A percentile compares a stretch with the other conserved stretches of the same genome.
Conservation (phyloP, 53 echinoderm and acorn worm species). For the Holothuria scabra region DNA sequence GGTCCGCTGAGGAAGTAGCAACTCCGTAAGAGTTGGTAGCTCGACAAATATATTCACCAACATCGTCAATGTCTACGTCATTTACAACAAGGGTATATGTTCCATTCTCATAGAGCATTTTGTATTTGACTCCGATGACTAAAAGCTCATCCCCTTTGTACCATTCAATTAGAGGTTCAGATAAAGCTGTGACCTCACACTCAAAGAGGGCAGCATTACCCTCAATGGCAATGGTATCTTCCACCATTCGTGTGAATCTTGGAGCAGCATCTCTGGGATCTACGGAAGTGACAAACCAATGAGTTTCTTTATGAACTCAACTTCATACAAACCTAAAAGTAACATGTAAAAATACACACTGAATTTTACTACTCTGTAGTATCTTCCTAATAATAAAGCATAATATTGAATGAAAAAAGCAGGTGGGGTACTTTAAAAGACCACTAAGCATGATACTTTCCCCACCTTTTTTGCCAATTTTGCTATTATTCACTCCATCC, state of each 20-base stretch:
- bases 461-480: no score
- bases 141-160: constrained; percentile 77
- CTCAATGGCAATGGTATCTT: constrained; percentile 81
- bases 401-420: no score
- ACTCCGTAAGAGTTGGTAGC: constrained; percentile 92
- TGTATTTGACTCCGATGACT: constrained; percentile 91
- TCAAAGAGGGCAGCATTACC: constrained; percentile 94
- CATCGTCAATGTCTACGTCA: constrained; percentile 89
- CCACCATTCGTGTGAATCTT: constrained; percentile 77
- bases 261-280: constrained; percentile 89
- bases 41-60: constrained; percentile 80
- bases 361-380: not conserved
- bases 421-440: no score
- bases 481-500: no score
- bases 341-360: not conserved
- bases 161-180: constrained; percentile 95
- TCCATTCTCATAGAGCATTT: constrained; percentile 97
- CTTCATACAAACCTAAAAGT: no score
- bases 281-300: not conserved
- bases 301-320: no score
- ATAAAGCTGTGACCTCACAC: constrained; percentile 92
- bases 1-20: constrained; percentile 71
- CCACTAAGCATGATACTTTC: no score
- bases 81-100: constrained; percentile 92
- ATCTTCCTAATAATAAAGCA: no score